A percentile compares a stretch with the other conserved stretches of the same genome.
These are phyloP conservation scores for Rhyacophila brunnea DNA, from an alignment of 1,140 invertebrate species.

Conservation along the genomic window DNA sequence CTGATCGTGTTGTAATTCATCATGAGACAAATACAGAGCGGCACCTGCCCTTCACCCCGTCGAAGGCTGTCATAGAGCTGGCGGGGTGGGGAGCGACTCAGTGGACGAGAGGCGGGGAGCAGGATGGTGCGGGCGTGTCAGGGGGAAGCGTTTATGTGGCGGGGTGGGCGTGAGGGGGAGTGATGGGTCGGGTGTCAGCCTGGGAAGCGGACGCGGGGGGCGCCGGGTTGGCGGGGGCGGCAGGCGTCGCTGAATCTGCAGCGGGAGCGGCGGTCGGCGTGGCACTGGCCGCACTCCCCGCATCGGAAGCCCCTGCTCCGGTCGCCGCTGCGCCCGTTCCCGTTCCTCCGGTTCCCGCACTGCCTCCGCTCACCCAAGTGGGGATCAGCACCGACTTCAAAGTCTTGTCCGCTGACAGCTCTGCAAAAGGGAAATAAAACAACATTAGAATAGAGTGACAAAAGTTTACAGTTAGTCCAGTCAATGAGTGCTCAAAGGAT, in stretches of 20 bases:
- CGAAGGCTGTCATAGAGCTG: no score
- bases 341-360: constrained; percentile 33
- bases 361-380: constrained; percentile 34
- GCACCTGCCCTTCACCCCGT: no score
- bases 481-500: no score
- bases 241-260: constrained; percentile 12
- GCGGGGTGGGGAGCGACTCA: no score
- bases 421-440: constrained; percentile 14
- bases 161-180: neutral
- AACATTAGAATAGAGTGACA: no score
- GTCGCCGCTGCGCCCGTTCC: constrained; percentile 35
- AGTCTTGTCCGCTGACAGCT: constrained; percentile 25
- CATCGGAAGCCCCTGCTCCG: constrained; percentile 38
- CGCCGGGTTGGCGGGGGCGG: neutral
- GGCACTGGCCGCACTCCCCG: constrained; percentile 31
- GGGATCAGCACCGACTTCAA: constrained; percentile 28
- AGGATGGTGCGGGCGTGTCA: neutral
- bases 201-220: neutral
- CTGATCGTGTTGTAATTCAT: no score
- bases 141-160: neutral
- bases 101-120: no score
- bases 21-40: no score
- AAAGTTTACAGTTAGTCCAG: no score
- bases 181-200: neutral
- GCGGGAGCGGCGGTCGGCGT: constrained; percentile 8